Evolutionary conservation across 2,113 vertebrate genomes (phyloP).

Genomic region (Mastomys coucha): DNA sequence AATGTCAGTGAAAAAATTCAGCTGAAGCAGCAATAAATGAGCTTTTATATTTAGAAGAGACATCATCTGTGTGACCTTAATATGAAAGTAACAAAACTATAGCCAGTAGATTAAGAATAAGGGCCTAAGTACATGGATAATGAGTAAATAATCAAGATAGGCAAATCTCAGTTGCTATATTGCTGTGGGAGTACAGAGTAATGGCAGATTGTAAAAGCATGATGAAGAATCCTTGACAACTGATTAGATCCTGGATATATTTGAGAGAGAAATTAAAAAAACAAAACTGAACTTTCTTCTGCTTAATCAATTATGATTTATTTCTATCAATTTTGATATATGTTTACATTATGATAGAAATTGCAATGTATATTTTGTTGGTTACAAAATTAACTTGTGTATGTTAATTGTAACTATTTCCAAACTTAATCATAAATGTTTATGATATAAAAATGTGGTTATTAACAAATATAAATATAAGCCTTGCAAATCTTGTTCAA

Average conservation of each 20-base stretch:
- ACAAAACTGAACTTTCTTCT: background rate
- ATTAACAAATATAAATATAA: background rate
- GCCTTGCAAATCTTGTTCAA: background rate
- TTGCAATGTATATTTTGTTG: background rate
- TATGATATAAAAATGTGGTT: constrained; percentile 13
- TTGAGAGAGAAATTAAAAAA: background rate
- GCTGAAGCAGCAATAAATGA: background rate
- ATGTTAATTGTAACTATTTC: background rate
- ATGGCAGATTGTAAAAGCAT: background rate
- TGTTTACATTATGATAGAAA: background rate
- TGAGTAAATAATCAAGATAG: background rate
- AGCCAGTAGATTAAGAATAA: background rate
- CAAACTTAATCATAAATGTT: constrained; percentile 16
- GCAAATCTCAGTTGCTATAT: background rate
- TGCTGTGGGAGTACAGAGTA: background rate
- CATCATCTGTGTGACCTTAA: background rate
- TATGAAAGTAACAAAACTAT: background rate
- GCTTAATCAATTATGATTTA: constrained; percentile 12
- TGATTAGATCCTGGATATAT: background rate
- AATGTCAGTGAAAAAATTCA: constrained; percentile 17
- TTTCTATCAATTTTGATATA: background rate
- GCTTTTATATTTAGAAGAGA: constrained; percentile 4
- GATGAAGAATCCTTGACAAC: background rate
- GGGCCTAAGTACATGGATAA: background rate
- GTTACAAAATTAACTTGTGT: background rate